A percentile compares a stretch with the other conserved stretches of the same genome.
Conservation (phyloP, 2,888 invertebrate species). For the Melanargia galathea region DNA sequence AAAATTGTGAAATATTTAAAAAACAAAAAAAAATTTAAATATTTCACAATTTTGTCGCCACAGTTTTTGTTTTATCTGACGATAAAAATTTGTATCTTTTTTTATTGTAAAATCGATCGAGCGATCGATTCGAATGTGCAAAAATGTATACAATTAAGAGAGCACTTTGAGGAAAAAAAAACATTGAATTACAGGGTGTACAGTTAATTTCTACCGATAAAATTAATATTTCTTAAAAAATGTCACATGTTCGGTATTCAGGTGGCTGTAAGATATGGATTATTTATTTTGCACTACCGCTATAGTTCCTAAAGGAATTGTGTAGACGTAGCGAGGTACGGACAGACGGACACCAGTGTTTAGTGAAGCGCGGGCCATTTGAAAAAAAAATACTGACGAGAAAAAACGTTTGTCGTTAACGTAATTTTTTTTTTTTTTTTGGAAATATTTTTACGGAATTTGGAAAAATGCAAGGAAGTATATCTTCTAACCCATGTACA, state of each 20-base stretch:
- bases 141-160: neutral
- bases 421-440: neutral
- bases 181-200: neutral
- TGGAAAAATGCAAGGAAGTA: no score
- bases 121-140: no score
- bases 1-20: no score
- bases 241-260: neutral
- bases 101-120: no score
- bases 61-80: no score
- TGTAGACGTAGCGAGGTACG: conserved; percentile 17
- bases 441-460: neutral
- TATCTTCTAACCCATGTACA: no score
- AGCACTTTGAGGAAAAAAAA: no score
- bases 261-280: neutral
- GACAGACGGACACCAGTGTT: conserved; percentile 1
- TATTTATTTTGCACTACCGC: conserved; percentile 51
- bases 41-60: no score
- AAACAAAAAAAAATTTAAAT: no score
- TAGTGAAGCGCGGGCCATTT: conserved; percentile 20
- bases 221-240: neutral
- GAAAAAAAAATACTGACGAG: neutral
- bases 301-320: conserved; percentile 65
- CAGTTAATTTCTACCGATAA: neutral
- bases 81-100: no score
- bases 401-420: neutral